Conservation (phyloP, 2,888 invertebrate genomes). For the Rhagophthalmus giganteus region DNA sequence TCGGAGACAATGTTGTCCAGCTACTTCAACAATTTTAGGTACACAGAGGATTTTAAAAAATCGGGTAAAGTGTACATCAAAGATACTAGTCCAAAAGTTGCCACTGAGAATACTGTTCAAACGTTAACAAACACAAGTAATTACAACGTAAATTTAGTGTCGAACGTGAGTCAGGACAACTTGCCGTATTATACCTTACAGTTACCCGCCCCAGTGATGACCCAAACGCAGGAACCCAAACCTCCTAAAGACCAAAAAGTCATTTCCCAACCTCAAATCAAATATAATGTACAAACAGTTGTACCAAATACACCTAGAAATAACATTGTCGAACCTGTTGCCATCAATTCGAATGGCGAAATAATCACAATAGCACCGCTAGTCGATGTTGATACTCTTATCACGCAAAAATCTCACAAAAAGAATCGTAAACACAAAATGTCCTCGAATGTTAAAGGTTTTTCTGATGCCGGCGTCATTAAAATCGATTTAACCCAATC, state of each 20-base stretch:
- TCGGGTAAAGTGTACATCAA: conserved; percentile 69
- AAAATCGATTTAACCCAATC: conserved; percentile 43
- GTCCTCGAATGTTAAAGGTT: neutral
- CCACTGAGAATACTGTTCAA: conserved; percentile 40
- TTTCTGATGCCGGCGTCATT: conserved; percentile 32
- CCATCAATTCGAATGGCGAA: conserved; percentile 50
- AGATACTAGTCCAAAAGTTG: conserved; percentile 49
- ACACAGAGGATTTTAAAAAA: conserved; percentile 64
- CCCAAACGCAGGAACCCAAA: conserved; percentile 23
- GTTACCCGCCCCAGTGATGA: conserved; percentile 28
- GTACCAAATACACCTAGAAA: conserved; percentile 40
- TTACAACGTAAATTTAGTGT: conserved; percentile 14
- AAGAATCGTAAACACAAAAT: conserved; percentile 11
- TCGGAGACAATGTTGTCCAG: conserved; percentile 70
- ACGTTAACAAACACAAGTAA: conserved; percentile 34
- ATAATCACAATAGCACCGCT: conserved; percentile 48
- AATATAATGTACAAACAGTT: conserved; percentile 44
- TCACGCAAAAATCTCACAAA: conserved; percentile 34
- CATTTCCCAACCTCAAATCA: conserved; percentile 35
- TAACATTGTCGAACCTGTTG: conserved; percentile 38
- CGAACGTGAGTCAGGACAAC: conserved; percentile 22
- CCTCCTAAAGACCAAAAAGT: conserved; percentile 19
- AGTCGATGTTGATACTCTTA: conserved; percentile 45
- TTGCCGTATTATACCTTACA: conserved; percentile 45
- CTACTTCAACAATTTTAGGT: conserved; percentile 64